Evolutionary conservation across 1,140 invertebrate genomes (phyloP), one percentile per base, ranked within the genome.

Genomic region (Eurosta solidaginis): DNA sequence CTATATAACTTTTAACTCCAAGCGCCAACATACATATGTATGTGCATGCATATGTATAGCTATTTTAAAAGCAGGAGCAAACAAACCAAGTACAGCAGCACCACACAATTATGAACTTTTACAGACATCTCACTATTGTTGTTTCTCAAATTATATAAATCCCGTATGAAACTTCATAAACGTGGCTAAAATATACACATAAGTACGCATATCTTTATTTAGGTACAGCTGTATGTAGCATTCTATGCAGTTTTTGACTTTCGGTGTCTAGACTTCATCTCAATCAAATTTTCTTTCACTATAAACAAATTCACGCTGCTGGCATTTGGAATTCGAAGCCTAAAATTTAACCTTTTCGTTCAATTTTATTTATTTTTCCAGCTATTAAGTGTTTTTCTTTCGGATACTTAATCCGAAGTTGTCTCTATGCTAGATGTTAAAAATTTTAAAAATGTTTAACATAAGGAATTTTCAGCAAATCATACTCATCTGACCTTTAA

Each of bases 201-300:
- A 20, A 20, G n/a, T 33, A 59, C 2, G 5, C 27, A 14, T 3
- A 29, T 17, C 14, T 36, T 5, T 17, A 17, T n/a, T n/a, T n/a
- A n/a, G n/a, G n/a, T 59, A 59, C 12, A 33, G 20, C 36, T 27
- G 27, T 40, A 20, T 68, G 36, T 68, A 68, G 6, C 40, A 17
- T 68, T 22, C 59, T 33, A 29, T 40, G 59, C 59, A 42, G 33
- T 42, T 29, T 20, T 33, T 68, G 59, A 40, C 59, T 68, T 68
- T 68, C 22, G 59, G 59, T 33, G 59, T 68, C 59, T 68, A 68
- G 59, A 68, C 59, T 68, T 40, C 59, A 68, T 33, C 59, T 68
- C 40, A 68, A 68, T 68, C 59, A 68, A 68, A 33, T 68, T 68
- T 29, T 40, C 33, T 68, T 68, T 47, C 40, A 27, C 59, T 17